A percentile compares a stretch with the other conserved stretches of the same genome.
Conservation (phyloP, 1,140 invertebrate genomes). For the Apis mellifera region Amel_HAv3.1 CM009944.2:1633501-1634000, state of each 20-base stretch:
- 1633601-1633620: conserved; percentile 19
- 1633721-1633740: conserved; percentile 31
- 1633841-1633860: conserved; percentile 23
- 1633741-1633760: background rate
- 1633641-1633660: conserved; percentile 23
- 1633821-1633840: conserved; percentile 22
- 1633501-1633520: conserved; percentile 27
- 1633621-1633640: conserved; percentile 6
- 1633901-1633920: too few relatives aligned
- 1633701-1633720: conserved; percentile 1
- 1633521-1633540: conserved; percentile 35
- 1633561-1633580: conserved; percentile 50
- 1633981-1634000: background rate
- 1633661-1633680: conserved; percentile 36
- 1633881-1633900: background rate
- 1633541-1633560: conserved; percentile 55
- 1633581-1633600: conserved; percentile 24
- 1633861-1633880: background rate
- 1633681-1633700: conserved; percentile 5
- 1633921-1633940: background rate
- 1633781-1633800: background rate
- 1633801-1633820: background rate
- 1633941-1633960: background rate
- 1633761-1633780: too few relatives aligned
- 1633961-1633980: background rate